These are phyloP conservation scores for Zosterops japonicus DNA, from an alignment of 2,113 vertebrate species.

Conservation along the genomic window DNA sequence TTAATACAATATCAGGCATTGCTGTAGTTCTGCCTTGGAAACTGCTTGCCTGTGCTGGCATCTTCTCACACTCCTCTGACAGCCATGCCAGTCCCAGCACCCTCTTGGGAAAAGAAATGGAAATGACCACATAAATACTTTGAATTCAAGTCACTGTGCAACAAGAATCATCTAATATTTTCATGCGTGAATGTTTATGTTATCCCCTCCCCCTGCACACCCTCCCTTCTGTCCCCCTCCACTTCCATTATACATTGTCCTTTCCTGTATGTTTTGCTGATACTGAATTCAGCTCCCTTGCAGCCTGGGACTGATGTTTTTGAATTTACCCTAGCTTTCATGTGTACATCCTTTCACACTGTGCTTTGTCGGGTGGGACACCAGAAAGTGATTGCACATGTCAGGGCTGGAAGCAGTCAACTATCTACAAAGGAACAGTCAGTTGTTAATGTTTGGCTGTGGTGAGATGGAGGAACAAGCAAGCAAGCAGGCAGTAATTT, in stretches of 20 bases:
- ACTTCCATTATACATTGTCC: conserved; percentile 9
- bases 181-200: background rate
- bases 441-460: conserved; percentile 22
- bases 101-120: conserved; percentile 68
- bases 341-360: conserved; percentile 65
- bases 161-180: conserved; percentile 53
- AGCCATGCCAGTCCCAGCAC: conserved; percentile 57
- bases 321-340: conserved; percentile 29
- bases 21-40: conserved; percentile 77
- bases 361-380: conserved; percentile 26
- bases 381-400: conserved; percentile 14
- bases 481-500: background rate
- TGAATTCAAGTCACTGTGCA: conserved; percentile 74
- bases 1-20: conserved; percentile 70
- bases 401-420: conserved; percentile 53
- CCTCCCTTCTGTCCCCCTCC: background rate
- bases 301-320: conserved; percentile 15
- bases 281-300: conserved; percentile 9
- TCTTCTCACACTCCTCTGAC: conserved; percentile 69
- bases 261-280: conserved; percentile 41
- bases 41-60: conserved; percentile 77
- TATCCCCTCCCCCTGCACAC: background rate
- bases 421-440: conserved; percentile 34
- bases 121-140: conserved; percentile 72
- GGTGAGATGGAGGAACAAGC: conserved; percentile 19